Base-by-base conservation (phyloP, 1,140 invertebrate genomes). In the Halesus radiatus region DNA sequence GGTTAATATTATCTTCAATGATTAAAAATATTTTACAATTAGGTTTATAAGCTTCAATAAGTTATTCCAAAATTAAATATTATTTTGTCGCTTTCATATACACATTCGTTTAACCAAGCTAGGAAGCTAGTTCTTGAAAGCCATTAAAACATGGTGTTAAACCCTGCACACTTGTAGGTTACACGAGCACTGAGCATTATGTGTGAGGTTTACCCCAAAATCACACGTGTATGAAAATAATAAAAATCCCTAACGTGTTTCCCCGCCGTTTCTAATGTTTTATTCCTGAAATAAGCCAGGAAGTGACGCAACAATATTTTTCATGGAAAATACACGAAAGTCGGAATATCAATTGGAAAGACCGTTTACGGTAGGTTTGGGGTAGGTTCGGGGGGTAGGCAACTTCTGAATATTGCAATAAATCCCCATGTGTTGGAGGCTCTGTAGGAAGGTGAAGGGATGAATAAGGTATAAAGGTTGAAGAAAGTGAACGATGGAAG, bases 391-490 rank as follows among this genome's bases (percentile, higher is more conserved):
- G 7, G 62, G 62, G 62, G 29, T 15, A n/a, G 22, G n/a, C 16
- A 66, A 16, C 62, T 66, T 18, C 23, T 66, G 62, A 66, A 66
- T 66, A 66, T 66, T 66, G 26, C 62, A 66, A 66, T 66, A 66
- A 66, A 66, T 66, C 29, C 62, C 6, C 62, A 29, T 66, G 5
- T 37, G 29, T 66, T 66, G 22, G 22, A 60, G 15, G 62, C n/a
- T 66, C 23, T 13, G 62, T n/a, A n/a, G 22, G 62, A 29, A 66
- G 3, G 37, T 10, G n/a, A 32, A 26, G 62, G 62, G 62, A 66
- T 66, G 62, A 66, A 66, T 66, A 66, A 66, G 26, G 23, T 32
- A 66, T 66, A 60, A 60, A 66, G 62, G 62, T 15, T 26, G 26
- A 23, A 13, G 62, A 26, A 66, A 66, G 62, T 29, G 62, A 26